These are phyloP conservation scores for Notoglanidium macrostoma DNA, from an alignment of 2,797 vertebrate genomes.

Conservation along the genomic window DNA sequence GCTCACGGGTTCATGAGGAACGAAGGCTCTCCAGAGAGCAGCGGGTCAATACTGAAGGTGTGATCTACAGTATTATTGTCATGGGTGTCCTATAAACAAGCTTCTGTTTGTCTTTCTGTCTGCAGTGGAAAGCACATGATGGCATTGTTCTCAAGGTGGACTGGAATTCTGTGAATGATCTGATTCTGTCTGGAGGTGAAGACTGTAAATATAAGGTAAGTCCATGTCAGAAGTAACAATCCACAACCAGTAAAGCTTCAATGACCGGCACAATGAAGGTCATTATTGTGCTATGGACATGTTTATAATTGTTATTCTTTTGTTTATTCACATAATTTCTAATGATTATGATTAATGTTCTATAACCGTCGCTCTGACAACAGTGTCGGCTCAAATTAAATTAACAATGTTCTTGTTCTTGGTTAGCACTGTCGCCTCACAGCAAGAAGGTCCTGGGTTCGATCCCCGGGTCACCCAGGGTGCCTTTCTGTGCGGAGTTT, in stretches of 20 bases:
- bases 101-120: constrained; percentile 30
- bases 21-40: not conserved
- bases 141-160: constrained; percentile 93
- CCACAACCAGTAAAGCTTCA: not conserved
- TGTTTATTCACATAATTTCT: not conserved
- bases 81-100: not conserved
- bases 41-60: constrained; percentile 13
- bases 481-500: too few relatives aligned
- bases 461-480: too few relatives aligned
- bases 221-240: too few relatives aligned
- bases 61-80: not conserved
- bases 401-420: too few relatives aligned
- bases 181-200: constrained; percentile 92
- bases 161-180: constrained; percentile 94
- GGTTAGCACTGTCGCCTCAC: too few relatives aligned
- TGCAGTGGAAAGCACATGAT: constrained; percentile 97
- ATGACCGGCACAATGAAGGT: not conserved
- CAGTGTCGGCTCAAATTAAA: not conserved
- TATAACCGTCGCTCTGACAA: not conserved
- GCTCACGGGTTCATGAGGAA: not conserved
- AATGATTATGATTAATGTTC: not conserved
- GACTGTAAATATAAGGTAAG: constrained; percentile 96
- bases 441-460: too few relatives aligned
- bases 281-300: not conserved
- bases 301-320: not conserved